phyloP scores from a whole-genome alignment of 2,113 vertebrate species.

The Chelonoidis abingdonii region DNA sequence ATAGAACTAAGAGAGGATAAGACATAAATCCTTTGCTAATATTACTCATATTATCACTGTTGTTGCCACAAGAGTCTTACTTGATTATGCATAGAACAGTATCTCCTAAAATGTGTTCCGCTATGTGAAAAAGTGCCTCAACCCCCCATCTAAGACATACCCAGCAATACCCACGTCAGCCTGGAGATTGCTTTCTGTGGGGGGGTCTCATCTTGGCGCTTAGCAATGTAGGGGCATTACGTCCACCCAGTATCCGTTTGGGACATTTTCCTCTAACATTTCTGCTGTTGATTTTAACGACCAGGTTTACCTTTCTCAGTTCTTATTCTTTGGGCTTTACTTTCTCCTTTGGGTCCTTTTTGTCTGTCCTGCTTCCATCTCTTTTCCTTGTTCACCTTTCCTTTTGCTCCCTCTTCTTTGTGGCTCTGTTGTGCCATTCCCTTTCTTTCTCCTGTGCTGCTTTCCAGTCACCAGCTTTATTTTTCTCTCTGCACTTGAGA shows the following conservation, averaged over 20 bases:
- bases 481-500: neutral
- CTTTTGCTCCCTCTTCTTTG: neutral
- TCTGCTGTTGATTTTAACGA: accelerated
- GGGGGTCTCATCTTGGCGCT: neutral
- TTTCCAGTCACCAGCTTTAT: accelerated
- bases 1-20: neutral
- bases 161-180: accelerated
- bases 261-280: accelerated
- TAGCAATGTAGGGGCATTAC: accelerated
- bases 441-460: neutral
- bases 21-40: accelerated
- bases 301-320: accelerated
- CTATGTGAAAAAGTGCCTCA: neutral
- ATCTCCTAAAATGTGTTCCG: neutral
- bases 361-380: neutral
- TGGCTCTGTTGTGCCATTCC: no score
- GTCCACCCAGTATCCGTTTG: neutral
- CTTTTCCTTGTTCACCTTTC: neutral
- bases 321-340: accelerated
- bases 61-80: neutral
- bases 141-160: neutral
- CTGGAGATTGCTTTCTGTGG: neutral
- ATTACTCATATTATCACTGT: neutral
- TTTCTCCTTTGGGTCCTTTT: neutral
- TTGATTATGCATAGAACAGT: neutral